Base-by-base conservation (phyloP, 2,113 vertebrate species). In the Glaucomys volans region DNA sequence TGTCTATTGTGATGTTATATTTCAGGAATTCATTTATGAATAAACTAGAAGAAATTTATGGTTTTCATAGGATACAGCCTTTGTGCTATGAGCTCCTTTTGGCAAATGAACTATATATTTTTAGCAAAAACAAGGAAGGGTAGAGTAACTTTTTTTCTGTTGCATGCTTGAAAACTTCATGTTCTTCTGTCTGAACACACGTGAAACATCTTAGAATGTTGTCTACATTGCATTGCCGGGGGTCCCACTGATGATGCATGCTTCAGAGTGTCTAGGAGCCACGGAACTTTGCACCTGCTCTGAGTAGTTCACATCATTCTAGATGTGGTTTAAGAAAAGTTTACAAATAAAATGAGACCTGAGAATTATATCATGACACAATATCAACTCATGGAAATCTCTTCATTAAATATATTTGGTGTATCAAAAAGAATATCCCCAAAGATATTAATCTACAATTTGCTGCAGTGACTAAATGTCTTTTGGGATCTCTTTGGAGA, bases 221-320 rank as follows among this genome's bases (percentile, higher is more conserved):
- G 22, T 44, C 13, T n/a, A 2, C 30, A 12, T 20, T 50, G 8
- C n/a, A 1, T 71, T 35, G 14, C 1, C 35, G 16, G 1, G 28
- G 40, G 44, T 11, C 42, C 4, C 28, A 18, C 22, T 2, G 0
- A 17, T 14, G 52, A 84, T 2, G 22, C 32, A 17, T 71, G 54
- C 8, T 77, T 42, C 28, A 84, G 22, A 37, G 2, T 11, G 5
- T 20, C 28, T 24, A 62, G n/a, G 30, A 7, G 0, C 14, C 26
- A 40, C 35, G 88, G 5, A 74, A 16, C 22, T 26, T 75, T 9
- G 12, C 17, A 16, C n/a, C 11, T 3, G 28, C 17, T 44, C 8
- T 28, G n/a, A 28, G 42, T 18, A 4, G 76, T 32, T 57, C 26
- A 57, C 2, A 26, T 32, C 1, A 24, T 28, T 4, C 2, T 22